Base-by-base conservation (phyloP, 2,113 vertebrate genomes). In the Oncorhynchus mykiss region DNA sequence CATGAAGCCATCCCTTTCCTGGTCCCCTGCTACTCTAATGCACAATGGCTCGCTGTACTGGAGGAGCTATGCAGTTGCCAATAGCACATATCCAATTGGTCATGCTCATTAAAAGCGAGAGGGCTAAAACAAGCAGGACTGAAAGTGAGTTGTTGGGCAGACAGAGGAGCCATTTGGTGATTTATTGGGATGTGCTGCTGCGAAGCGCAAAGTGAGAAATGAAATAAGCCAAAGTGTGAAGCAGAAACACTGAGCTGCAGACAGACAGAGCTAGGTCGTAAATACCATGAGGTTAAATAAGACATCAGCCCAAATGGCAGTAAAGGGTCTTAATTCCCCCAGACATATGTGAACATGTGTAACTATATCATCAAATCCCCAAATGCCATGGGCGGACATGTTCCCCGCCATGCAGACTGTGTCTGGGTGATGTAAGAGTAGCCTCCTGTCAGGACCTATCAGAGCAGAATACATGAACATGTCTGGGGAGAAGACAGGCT, bases 21-120 rank as follows among this genome's bases (percentile, higher is more conserved):
- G 66, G 48, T 71, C 59, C 65, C 67, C 57, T 45, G n/a, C 59
- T 75, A 22, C 59, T 83, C 72, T 75, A 62, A 74, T 79, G 75
- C 76, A 92, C 91, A 93, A 91, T 91, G 78, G 81, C 39, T 67
- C 65, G 85, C 85, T 93, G 90, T 93, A 81, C 24, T 57, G 82
- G 81, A 70, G 51, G 54, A 78, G 75, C n/a, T 34, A 79, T 71
- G 82, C 76, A 84, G 78, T 88, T 91, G 89, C 90, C 92, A 92
- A 76, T 83, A 86, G 86, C 89, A 88, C 91, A 91, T 92, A 90
- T 93, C 88, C 87, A 92, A 92, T 91, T 93, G 86, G 93, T 88
- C 84, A 82, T 72, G 78, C 86, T 85, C 78, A 88, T 92, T 93
- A 90, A 92, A 92, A 34, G 79, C 83, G 74, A 69, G 80, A 72